Evolutionary conservation across 2,888 invertebrate species (phyloP), one percentile per base, ranked within the genome.

Genomic region (Balanococcus diminutus): DNA sequence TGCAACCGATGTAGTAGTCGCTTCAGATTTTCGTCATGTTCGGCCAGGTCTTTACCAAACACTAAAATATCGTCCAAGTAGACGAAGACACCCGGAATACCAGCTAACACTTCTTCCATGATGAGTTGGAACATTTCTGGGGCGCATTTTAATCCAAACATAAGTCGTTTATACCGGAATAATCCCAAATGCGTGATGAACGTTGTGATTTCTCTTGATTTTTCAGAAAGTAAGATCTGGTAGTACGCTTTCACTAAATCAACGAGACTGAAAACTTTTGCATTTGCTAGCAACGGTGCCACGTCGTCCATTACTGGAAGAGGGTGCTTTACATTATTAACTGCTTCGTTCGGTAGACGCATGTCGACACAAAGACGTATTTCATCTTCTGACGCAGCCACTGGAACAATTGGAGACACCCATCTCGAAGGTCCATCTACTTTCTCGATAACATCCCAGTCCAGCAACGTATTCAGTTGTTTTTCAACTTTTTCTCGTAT

Each of bases 161-260:
- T 14, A 11, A 84, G 22, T 16, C 84, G 42, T 16, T 67, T 84
- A 32, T 31, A 84, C 2, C 67, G 11, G 22, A 32, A 84, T 25
- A 84, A 16, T 2, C 84, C 67, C 67, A 56, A n/a, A 51, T 31
- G 36, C 1, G 84, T 61, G 2, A 5, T 4, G 22, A 84, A 84
- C 1, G 84, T 84, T 3, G 84, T 32, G 2, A 84, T 84, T 39
- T 84, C 84, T 11, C 84, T 9, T 6, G 51, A 84, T 6, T 61
- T 19, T 5, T 16, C 16, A 1, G 32, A 2, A 14, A 67, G n/a
- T 16, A n/a, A 6, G n/a, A 84, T 67, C 22, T 84, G 67, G 22
- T 31, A 67, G 25, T 84, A 84, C 6, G 67, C 84, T n/a, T n/a
- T 1, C 2, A 31, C 25, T 11, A 84, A n/a, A 39, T 84, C 84